Percentiles rank a stretch among this genome's conserved stretches.
Conservation (phyloP, 2,797 vertebrate genomes). For the Poecilia gillii region DNA sequence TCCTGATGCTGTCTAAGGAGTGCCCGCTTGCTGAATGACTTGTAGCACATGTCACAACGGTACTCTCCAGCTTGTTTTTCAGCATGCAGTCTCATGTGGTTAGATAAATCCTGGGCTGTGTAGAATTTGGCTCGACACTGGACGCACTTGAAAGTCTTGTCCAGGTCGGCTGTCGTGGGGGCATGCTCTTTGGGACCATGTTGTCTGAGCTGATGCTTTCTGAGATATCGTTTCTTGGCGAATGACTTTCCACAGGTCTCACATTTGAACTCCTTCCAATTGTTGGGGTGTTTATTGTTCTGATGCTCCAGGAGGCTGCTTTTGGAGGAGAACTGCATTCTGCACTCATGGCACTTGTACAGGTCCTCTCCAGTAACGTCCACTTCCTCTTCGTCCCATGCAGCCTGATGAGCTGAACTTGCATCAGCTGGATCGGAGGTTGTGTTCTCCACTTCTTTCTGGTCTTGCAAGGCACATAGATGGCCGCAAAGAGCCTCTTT, state of each 20-base stretch:
- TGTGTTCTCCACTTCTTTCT: slow-evolving; percentile 14
- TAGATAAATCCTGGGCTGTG: slow-evolving; percentile 62
- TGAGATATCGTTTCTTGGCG: slow-evolving; percentile 69
- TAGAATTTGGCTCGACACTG: slow-evolving; percentile 58
- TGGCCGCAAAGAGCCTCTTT: slow-evolving; percentile 74
- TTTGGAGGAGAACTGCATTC: slow-evolving; percentile 76
- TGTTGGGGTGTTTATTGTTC: slow-evolving; percentile 64
- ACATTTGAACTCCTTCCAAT: slow-evolving; percentile 71
- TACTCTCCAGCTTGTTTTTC: slow-evolving; percentile 62
- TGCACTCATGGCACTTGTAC: slow-evolving; percentile 71
- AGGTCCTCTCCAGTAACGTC: slow-evolving; percentile 82
- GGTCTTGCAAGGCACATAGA: slow-evolving; percentile 58
- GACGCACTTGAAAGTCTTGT: slow-evolving; percentile 57
- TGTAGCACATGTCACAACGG: slow-evolving; percentile 86
- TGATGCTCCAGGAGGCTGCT: slow-evolving; percentile 79
- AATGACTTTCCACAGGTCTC: slow-evolving; percentile 77
- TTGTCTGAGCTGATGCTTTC: slow-evolving; percentile 71
- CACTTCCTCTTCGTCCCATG: slow-evolving; percentile 77
- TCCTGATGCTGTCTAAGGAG: slow-evolving; percentile 81
- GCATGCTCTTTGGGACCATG: slow-evolving; percentile 14
- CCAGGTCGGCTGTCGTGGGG: slow-evolving; percentile 2
- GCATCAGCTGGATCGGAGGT: slow-evolving; percentile 22
- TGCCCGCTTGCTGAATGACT: slow-evolving; percentile 73
- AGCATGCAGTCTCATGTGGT: slow-evolving; percentile 73
- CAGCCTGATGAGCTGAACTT: slow-evolving; percentile 6